phyloP scores from a whole-genome alignment of 2,113 vertebrate species.

The Castor canadensis region DNA sequence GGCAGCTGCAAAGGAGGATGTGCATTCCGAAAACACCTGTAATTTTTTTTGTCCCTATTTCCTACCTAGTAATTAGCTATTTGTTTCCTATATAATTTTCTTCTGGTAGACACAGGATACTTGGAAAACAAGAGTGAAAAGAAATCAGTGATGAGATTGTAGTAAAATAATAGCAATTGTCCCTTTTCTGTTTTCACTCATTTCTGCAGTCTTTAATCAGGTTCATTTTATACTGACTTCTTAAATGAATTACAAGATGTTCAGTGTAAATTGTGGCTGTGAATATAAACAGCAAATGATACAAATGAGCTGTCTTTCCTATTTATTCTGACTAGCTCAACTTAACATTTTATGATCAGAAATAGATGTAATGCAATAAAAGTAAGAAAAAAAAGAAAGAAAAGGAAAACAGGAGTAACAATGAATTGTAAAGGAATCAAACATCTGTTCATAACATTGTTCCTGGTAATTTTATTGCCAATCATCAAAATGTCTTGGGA shows the following conservation, averaged over 20 bases:
- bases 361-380: not conserved
- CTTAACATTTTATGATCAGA: fast-evolving
- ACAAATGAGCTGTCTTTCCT: not conserved
- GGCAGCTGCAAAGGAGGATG: not conserved
- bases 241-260: not conserved
- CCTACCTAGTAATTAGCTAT: not conserved
- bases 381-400: not conserved
- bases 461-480: not conserved
- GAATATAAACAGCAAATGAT: not conserved
- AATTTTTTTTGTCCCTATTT: not conserved
- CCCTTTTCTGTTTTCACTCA: not conserved
- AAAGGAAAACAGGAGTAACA: not conserved
- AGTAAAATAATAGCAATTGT: not conserved
- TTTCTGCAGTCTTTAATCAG: not conserved
- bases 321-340: not conserved
- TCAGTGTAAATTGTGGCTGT: not conserved
- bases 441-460: not conserved
- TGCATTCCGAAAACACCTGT: not conserved
- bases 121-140: constrained; percentile 10
- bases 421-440: not conserved
- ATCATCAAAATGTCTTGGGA: not conserved
- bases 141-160: not conserved
- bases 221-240: not conserved
- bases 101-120: not conserved
- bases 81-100: constrained; percentile 17